phyloP scores from a whole-genome alignment of 2,113 vertebrate species.

The Festucalex cinctus region DNA sequence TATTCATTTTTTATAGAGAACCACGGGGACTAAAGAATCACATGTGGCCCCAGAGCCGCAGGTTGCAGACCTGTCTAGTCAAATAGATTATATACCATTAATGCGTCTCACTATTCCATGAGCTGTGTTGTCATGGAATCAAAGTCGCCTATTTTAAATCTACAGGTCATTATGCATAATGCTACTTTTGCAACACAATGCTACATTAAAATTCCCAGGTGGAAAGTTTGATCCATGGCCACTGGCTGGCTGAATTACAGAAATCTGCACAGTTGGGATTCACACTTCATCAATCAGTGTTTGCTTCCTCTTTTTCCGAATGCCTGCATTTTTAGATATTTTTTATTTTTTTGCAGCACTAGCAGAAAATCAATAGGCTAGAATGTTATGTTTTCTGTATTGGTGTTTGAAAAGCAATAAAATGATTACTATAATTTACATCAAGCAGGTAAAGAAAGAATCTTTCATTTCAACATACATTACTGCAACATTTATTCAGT shows the following conservation, averaged over 20 bases:
- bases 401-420: slow-evolving; percentile 1
- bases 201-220: slow-evolving; percentile 54
- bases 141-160: slow-evolving; percentile 44
- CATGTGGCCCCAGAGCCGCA: no score
- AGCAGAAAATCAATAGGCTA: slow-evolving; percentile 8
- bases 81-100: background rate
- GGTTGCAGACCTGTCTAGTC: background rate
- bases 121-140: slow-evolving; percentile 32
- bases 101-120: slow-evolving; percentile 2
- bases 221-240: slow-evolving; percentile 52
- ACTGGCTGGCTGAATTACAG: slow-evolving; percentile 35
- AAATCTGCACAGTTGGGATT: slow-evolving; percentile 51
- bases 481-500: background rate
- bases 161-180: slow-evolving; percentile 33
- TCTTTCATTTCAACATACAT: background rate
- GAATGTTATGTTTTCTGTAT: background rate
- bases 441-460: background rate
- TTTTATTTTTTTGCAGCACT: slow-evolving; percentile 5
- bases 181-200: slow-evolving; percentile 33
- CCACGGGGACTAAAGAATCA: no score
- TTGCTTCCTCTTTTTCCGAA: slow-evolving; percentile 7
- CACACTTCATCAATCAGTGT: slow-evolving; percentile 56
- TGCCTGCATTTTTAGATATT: slow-evolving; percentile 19
- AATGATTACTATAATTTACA: background rate
- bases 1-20: no score